A percentile compares a stretch with the other conserved stretches of the same genome.
Evolutionary conservation across 2,113 vertebrate species (phyloP).

Genomic region (Toxotes chatareus): DNA sequence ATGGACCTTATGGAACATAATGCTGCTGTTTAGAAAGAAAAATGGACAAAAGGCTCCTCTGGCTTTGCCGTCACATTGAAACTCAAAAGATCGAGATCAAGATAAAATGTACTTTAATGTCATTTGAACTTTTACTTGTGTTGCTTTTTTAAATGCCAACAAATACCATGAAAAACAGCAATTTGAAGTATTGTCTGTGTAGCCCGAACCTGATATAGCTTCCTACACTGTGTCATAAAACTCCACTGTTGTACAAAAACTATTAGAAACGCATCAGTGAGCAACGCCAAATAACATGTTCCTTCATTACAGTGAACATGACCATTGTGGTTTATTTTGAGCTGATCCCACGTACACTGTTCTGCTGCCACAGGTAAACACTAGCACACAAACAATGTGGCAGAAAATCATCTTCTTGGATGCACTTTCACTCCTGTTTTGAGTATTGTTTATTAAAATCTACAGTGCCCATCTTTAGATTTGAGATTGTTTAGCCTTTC

Average conservation of each 20-base stretch:
- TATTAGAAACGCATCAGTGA: not conserved
- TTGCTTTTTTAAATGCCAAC: too few relatives aligned
- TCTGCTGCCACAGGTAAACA: too few relatives aligned
- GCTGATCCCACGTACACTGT: not conserved
- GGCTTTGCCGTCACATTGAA: not conserved
- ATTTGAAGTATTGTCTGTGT: not conserved
- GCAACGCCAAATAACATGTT: not conserved
- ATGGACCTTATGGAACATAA: slow-evolving; percentile 1
- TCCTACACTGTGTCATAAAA: not conserved
- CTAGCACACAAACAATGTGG: too few relatives aligned
- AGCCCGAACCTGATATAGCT: not conserved
- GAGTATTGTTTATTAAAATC: too few relatives aligned
- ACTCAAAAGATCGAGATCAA: not conserved
- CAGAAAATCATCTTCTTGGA: too few relatives aligned
- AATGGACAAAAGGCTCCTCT: not conserved
- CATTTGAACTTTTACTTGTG: not conserved
- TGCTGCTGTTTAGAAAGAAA: slow-evolving; percentile 24
- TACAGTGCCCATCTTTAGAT: too few relatives aligned
- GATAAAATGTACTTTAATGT: not conserved
- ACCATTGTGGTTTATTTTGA: not conserved
- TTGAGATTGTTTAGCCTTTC: not conserved
- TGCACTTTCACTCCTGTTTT: too few relatives aligned
- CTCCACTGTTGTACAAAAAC: not conserved
- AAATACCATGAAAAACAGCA: not conserved
- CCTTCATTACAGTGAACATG: too few relatives aligned